Evolutionary conservation across 2,113 vertebrate species (phyloP).

Genomic region (Plecturocebus donacophilus): DNA sequence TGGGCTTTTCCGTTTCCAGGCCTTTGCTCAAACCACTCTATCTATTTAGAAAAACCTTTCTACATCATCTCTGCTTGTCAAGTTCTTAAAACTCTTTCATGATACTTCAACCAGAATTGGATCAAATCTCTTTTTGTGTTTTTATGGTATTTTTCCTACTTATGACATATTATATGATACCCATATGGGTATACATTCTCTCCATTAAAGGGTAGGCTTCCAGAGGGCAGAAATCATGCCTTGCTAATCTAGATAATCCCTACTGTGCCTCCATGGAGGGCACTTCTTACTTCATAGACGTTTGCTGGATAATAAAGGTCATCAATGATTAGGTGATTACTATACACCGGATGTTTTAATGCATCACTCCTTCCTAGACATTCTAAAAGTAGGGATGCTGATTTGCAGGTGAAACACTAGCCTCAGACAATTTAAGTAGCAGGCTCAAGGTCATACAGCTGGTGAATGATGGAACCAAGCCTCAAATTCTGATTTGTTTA

Average conservation of each 20-base stretch:
- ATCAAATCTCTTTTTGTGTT: not conserved
- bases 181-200: not conserved
- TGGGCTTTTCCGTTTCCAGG: not conserved
- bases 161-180: not conserved
- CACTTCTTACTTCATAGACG: not conserved
- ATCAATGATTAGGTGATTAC: not conserved
- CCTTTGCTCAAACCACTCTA: not conserved
- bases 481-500: constrained; percentile 4
- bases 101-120: not conserved
- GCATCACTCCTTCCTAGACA: not conserved
- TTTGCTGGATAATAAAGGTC: not conserved
- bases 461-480: not conserved
- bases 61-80: not conserved
- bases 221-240: not conserved
- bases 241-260: not conserved
- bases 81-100: not conserved
- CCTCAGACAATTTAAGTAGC: not conserved
- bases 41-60: not conserved
- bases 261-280: not conserved
- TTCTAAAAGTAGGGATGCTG: not conserved
- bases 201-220: not conserved
- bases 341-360: not conserved
- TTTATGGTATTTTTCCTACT: not conserved
- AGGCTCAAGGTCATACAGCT: not conserved
- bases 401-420: not conserved